phyloP scores from a whole-genome alignment of 2,888 invertebrate genomes.

The Julus scanicus region DNA sequence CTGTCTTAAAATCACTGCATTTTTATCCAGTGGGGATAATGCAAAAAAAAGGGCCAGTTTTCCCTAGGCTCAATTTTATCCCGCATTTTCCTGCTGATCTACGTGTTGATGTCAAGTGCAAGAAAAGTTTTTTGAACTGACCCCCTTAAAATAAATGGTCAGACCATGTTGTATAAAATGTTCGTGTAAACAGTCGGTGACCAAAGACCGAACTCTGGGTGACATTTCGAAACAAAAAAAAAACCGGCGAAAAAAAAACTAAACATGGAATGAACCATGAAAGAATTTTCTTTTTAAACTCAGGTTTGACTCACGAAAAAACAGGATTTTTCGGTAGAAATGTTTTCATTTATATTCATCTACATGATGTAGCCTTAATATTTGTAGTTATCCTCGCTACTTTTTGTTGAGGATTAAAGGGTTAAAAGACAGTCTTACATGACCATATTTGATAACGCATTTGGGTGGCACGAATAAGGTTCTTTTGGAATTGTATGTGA shows the following conservation, averaged over 20 bases:
- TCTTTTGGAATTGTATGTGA: too few relatives aligned
- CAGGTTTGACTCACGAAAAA: not conserved
- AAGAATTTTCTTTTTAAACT: not conserved
- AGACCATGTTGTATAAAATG: constrained; percentile 29
- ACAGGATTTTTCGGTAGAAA: not conserved
- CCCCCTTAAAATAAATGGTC: constrained; percentile 50
- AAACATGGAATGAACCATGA: not conserved
- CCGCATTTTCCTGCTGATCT: constrained; percentile 43
- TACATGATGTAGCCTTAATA: not conserved
- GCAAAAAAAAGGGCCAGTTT: constrained; percentile 14
- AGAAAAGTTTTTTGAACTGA: constrained; percentile 52
- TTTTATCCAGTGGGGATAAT: not conserved
- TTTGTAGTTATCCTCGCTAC: not conserved
- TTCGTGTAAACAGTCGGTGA: constrained; percentile 49
- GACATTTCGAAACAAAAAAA: not conserved
- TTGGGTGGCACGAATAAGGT: too few relatives aligned
- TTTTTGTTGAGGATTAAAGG: not conserved
- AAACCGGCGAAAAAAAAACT: not conserved
- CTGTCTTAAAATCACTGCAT: not conserved
- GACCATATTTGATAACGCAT: too few relatives aligned
- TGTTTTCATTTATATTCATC: not conserved
- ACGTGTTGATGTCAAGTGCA: constrained; percentile 49
- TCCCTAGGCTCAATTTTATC: constrained; percentile 48
- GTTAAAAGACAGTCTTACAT: too few relatives aligned
- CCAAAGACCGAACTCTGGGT: constrained; percentile 37